Evolutionary conservation across 2,113 vertebrate genomes (phyloP), one percentile per base, ranked within the genome.

Genomic region (Aspiorhynchus laticeps): DNA sequence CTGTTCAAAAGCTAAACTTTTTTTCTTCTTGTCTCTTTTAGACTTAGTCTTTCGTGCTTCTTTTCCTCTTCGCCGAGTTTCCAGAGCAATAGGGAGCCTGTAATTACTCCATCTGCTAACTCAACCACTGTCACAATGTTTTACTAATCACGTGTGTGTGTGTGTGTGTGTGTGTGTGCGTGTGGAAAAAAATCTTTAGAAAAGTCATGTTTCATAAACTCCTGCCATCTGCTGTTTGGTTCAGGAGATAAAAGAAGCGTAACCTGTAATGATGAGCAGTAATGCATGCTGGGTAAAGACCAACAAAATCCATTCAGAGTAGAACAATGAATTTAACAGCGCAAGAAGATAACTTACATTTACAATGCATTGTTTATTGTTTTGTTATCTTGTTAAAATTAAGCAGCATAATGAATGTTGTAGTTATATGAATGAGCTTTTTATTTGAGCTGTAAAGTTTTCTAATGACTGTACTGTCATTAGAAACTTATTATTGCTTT

Each of bases 91-190:
- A 51, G 83, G 38, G 80, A 38, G 75, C 21, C 86, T 63, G 61
- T 86, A 86, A 87, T 84, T 87, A 77, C 86, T 56, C 88, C 86
- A 88, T 87, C 84, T 87, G 88, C 86, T 85, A 65, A 67, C 59
- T 69, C 24, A 81, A 89, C 12, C 79, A 80, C 63, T 74, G 11
- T 38, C 80, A 41, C 43, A 79, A 46, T 41, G 46, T 85, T 65
- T 84, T 87, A 53, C 31, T 69, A 21, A 75, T 53, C 73, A 78
- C 77, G 80, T 56, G 2, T 17, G 26, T 0, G 10, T 26, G 24
- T 26, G 3, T 19, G 51, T 2, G 79, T 43, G 79, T 26, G 56
- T 80, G 19, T 41, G 15, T 38, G 28, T n/a, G 56, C 10, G 2
- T 7, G 19, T 59, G n/a, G 2, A 19, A 7, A 71, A 38, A 71